These are phyloP conservation scores for Tolmerus cingulatus DNA, from an alignment of 2,888 invertebrate genomes.

Conservation along the genomic window DNA sequence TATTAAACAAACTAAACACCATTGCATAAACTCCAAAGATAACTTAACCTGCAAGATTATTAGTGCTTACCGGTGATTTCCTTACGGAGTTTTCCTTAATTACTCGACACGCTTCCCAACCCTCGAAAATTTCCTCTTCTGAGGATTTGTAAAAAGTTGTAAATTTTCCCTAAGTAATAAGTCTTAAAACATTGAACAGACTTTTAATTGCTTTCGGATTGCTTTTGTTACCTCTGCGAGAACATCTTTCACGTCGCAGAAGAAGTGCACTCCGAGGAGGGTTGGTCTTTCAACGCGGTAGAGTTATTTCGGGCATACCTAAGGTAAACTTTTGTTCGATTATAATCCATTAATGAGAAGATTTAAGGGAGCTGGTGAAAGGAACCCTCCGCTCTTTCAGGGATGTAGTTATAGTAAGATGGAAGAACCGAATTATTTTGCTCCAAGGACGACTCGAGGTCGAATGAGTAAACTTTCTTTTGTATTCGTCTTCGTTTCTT, in stretches of 20 bases:
- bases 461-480: background rate
- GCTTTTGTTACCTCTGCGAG: background rate
- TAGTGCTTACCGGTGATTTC: background rate
- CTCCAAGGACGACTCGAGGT: background rate
- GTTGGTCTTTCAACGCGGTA: background rate
- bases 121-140: background rate
- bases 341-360: background rate
- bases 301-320: background rate
- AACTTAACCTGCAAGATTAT: background rate
- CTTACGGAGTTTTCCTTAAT: slow-evolving; percentile 17
- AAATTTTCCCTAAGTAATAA: background rate
- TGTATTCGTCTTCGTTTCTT: background rate
- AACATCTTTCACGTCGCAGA: background rate
- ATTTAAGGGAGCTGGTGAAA: background rate
- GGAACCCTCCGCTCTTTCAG: background rate
- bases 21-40: background rate
- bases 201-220: background rate
- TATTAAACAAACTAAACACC: slow-evolving; percentile 1
- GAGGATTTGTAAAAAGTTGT: background rate
- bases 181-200: background rate
- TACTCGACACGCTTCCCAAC: slow-evolving; percentile 1
- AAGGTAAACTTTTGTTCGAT: background rate
- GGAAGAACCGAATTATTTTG: background rate
- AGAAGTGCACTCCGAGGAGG: background rate
- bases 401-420: background rate